These are phyloP conservation scores for Andrena marginata DNA, from an alignment of 2,888 invertebrate genomes.

Conservation along the genomic window DNA sequence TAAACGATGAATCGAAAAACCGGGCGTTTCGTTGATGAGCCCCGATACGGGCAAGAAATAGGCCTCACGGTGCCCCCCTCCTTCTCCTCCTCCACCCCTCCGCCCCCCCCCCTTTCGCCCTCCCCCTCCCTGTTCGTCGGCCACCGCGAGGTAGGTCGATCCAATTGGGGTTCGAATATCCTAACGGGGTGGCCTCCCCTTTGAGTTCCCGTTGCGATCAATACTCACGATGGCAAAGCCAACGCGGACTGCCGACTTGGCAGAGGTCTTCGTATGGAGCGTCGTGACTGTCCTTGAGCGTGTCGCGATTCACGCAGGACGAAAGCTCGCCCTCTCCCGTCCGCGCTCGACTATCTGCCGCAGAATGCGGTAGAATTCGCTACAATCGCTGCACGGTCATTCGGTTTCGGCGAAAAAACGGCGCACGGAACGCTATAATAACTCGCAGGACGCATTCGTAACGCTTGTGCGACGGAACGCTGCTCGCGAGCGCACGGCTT, in stretches of 20 bases:
- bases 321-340: conserved; percentile 17
- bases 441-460: neutral
- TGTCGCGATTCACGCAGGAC: conserved; percentile 28
- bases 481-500: neutral
- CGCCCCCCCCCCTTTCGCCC: no score
- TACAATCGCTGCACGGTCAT: conserved; percentile 11
- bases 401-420: conserved; percentile 20
- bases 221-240: conserved; percentile 74
- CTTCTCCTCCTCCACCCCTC: conserved; percentile 39
- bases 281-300: conserved; percentile 62
- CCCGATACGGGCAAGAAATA: conserved; percentile 59
- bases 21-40: conserved; percentile 16
- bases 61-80: conserved; percentile 47
- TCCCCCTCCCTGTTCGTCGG: conserved; percentile 30
- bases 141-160: conserved; percentile 72
- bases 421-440: neutral
- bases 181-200: conserved; percentile 74
- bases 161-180: conserved; percentile 77
- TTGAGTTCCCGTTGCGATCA: conserved; percentile 74
- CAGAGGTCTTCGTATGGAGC: conserved; percentile 56
- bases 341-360: neutral
- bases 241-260: conserved; percentile 63
- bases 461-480: neutral
- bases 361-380: conserved; percentile 33
- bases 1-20: conserved; percentile 16